Conservation (phyloP, 2,113 vertebrate genomes). For the Lipotes vexillifer region DNA sequence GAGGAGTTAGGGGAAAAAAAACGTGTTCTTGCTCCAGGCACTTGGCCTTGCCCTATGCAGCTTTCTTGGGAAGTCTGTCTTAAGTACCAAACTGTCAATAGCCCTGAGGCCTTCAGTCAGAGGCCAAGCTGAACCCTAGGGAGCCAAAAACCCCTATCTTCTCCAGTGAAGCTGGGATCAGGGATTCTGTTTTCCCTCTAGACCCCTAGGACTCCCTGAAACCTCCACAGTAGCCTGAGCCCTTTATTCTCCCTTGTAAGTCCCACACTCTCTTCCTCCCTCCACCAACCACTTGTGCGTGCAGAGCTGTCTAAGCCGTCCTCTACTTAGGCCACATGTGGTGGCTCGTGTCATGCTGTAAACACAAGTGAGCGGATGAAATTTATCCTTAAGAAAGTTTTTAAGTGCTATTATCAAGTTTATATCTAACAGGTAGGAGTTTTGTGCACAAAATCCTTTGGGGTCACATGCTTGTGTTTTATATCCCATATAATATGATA, state of each 20-base stretch:
- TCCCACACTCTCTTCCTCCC: not conserved
- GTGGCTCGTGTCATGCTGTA: not conserved
- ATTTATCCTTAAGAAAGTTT: not conserved
- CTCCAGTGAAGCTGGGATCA: not conserved
- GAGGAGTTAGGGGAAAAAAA: not conserved
- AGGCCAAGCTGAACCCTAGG: not conserved
- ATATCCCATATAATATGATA: not conserved
- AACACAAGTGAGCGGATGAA: not conserved
- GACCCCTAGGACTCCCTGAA: not conserved
- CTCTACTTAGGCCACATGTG: not conserved
- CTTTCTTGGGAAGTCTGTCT: not conserved
- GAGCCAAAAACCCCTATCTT: not conserved
- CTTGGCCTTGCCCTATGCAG: not conserved
- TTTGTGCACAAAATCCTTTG: not conserved
- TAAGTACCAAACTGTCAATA: not conserved
- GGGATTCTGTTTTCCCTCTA: not conserved
- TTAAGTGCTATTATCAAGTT: not conserved
- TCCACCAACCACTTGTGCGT: not conserved
- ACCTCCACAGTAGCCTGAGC: not conserved
- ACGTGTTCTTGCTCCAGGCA: slow-evolving; percentile 34
- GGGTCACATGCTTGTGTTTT: not conserved
- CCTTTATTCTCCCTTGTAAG: not conserved
- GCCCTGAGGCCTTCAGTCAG: not conserved
- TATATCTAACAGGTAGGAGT: not conserved
- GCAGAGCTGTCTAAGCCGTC: not conserved